phyloP scores from a whole-genome alignment of 1,140 invertebrate species.

The Macrobrachium rosenbergii region DNA sequence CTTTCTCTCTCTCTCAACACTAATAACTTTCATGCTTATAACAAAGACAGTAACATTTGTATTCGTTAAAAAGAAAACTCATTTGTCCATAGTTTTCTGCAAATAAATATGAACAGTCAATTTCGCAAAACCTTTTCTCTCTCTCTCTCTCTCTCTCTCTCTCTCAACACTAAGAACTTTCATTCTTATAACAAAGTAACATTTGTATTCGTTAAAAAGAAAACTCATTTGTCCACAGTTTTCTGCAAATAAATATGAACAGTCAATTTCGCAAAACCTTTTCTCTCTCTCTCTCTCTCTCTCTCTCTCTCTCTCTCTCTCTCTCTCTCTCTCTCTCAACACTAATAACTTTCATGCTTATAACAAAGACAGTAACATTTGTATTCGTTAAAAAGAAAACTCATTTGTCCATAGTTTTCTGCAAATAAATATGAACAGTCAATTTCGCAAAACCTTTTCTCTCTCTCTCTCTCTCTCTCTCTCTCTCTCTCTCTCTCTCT shows the following conservation, averaged over 20 bases:
- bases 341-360: not conserved
- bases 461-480: not conserved
- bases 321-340: not conserved
- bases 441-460: too few species aligned
- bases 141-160: conserved; percentile 1
- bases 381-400: not conserved
- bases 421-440: too few species aligned
- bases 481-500: not conserved
- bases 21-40: not conserved
- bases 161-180: not conserved
- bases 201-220: not conserved
- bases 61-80: not conserved
- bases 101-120: too few species aligned
- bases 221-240: not conserved
- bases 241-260: too few species aligned
- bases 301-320: too few species aligned
- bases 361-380: too few species aligned
- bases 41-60: too few species aligned
- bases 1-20: not conserved
- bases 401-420: not conserved
- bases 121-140: not conserved
- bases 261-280: too few species aligned
- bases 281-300: not conserved
- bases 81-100: not conserved
- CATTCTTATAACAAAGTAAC: not conserved